These are phyloP conservation scores for Drosophila bipectinata DNA, from an alignment of 1,140 invertebrate genomes.

Conservation along the genomic window DNA sequence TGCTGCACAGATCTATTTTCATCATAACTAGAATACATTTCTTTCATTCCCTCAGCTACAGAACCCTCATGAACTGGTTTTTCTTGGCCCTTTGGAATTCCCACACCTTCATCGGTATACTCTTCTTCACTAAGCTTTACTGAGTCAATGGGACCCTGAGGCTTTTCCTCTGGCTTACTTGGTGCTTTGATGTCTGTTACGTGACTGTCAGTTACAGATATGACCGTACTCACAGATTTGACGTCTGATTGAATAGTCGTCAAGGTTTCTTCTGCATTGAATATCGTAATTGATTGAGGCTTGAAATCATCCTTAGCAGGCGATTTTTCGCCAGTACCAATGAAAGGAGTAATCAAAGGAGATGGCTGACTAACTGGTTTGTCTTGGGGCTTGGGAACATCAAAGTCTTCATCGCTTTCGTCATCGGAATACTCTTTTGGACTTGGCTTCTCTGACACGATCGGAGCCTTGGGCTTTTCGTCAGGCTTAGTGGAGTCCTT, in stretches of 20 bases:
- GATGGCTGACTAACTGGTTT: not conserved
- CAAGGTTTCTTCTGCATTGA: slow-evolving; percentile 7
- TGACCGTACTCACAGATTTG: not conserved
- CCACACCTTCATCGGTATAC: slow-evolving; percentile 10
- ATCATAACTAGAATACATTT: slow-evolving; percentile 1
- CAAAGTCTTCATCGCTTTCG: slow-evolving; percentile 34
- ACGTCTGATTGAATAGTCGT: not conserved
- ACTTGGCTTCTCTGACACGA: slow-evolving; percentile 13
- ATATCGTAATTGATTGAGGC: not conserved
- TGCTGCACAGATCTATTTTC: slow-evolving; percentile 64
- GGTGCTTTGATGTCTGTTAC: not conserved
- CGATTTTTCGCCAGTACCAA: slow-evolving; percentile 8
- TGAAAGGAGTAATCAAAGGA: not conserved
- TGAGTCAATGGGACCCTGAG: slow-evolving; percentile 1
- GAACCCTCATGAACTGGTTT: not conserved
- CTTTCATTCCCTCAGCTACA: not conserved
- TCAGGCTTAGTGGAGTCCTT: slow-evolving; percentile 9
- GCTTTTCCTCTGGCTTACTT: slow-evolving; percentile 10
- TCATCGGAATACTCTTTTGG: slow-evolving; percentile 27
- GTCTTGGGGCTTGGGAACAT: slow-evolving; percentile 13
- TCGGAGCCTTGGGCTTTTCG: slow-evolving; percentile 22
- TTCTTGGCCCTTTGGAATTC: not conserved
- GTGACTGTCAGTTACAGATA: not conserved
- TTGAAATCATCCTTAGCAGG: not conserved
- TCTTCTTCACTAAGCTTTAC: not conserved